Percentiles rank a stretch among this genome's conserved stretches.
Conservation (phyloP, 2,113 vertebrate species). For the Choloepus hoffmanni region DNA sequence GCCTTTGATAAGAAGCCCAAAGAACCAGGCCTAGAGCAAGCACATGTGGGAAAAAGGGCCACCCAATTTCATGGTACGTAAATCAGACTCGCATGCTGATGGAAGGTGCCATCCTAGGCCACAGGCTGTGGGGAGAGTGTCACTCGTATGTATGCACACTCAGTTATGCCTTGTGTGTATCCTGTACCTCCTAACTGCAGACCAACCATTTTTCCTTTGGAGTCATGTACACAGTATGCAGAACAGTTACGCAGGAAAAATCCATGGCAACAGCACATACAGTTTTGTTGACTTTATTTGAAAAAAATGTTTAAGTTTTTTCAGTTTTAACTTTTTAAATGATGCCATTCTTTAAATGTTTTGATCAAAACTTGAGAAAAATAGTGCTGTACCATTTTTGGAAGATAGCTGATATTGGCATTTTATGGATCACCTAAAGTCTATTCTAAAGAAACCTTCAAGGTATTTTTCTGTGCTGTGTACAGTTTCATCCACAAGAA, state of each 20-base stretch:
- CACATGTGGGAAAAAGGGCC: background rate
- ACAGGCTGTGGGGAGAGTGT: background rate
- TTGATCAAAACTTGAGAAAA: slow-evolving; percentile 67
- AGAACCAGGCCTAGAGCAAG: slow-evolving; percentile 65
- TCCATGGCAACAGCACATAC: slow-evolving; percentile 78
- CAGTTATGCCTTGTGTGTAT: background rate
- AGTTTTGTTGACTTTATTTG: slow-evolving; percentile 65
- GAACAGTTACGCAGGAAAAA: slow-evolving; percentile 62
- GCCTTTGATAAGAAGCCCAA: slow-evolving; percentile 71
- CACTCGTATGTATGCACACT: slow-evolving; percentile 27
- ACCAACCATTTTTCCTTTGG: slow-evolving; percentile 40
- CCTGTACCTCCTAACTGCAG: background rate
- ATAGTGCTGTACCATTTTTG: background rate
- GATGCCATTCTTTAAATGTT: slow-evolving; percentile 67
- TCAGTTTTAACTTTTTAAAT: slow-evolving; percentile 70
- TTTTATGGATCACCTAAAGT: slow-evolving; percentile 71
- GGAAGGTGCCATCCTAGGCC: slow-evolving; percentile 33
- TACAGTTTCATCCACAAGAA: slow-evolving; percentile 79
- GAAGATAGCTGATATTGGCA: slow-evolving; percentile 56
- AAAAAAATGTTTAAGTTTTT: slow-evolving; percentile 63
- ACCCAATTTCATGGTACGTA: slow-evolving; percentile 31
- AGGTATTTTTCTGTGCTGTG: slow-evolving; percentile 84
- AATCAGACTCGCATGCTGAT: background rate
- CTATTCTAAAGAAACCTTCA: slow-evolving; percentile 70
- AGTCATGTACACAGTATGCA: slow-evolving; percentile 74